Conservation (phyloP, 2,797 vertebrate species). For the Tolypeutes matacus region DNA sequence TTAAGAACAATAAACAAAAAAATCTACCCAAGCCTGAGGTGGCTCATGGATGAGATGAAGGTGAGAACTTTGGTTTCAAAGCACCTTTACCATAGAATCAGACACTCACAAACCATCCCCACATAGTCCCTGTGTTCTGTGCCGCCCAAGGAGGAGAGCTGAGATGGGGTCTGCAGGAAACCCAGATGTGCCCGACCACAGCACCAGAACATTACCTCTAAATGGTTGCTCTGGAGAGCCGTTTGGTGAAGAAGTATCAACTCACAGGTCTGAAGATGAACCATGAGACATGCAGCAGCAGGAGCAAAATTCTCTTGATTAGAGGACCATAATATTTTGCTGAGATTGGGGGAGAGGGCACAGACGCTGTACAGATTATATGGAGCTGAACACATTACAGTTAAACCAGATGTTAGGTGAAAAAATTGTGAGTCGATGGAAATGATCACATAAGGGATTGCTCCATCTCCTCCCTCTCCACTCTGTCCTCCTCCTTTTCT, state of each 20-base stretch:
- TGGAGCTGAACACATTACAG: constrained; percentile 79
- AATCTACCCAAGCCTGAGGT: not conserved
- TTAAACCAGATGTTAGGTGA: constrained; percentile 80
- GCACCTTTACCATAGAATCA: not conserved
- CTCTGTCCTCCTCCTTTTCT: constrained; percentile 75
- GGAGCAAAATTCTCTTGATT: constrained; percentile 68
- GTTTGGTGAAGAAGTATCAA: constrained; percentile 60
- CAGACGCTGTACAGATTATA: constrained; percentile 69
- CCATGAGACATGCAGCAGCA: constrained; percentile 43
- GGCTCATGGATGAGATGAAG: not conserved
- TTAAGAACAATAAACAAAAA: not conserved
- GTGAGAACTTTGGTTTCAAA: not conserved
- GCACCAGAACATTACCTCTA: constrained; percentile 60
- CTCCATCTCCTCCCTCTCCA: constrained; percentile 82
- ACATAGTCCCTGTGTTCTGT: rapidly evolving
- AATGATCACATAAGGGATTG: constrained; percentile 75
- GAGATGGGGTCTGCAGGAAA: not conserved
- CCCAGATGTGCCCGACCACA: rapidly evolving
- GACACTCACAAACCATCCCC: not conserved
- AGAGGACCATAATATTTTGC: constrained; percentile 74
- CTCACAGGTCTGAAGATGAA: constrained; percentile 67
- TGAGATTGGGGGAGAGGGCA: constrained; percentile 63
- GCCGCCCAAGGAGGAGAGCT: not conserved
- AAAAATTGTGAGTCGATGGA: constrained; percentile 69
- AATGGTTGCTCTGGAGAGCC: constrained; percentile 62